A percentile compares a stretch with the other conserved stretches of the same genome.
Evolutionary conservation across 2,113 vertebrate species (phyloP).

Genomic region (Bujurquina vittata): DNA sequence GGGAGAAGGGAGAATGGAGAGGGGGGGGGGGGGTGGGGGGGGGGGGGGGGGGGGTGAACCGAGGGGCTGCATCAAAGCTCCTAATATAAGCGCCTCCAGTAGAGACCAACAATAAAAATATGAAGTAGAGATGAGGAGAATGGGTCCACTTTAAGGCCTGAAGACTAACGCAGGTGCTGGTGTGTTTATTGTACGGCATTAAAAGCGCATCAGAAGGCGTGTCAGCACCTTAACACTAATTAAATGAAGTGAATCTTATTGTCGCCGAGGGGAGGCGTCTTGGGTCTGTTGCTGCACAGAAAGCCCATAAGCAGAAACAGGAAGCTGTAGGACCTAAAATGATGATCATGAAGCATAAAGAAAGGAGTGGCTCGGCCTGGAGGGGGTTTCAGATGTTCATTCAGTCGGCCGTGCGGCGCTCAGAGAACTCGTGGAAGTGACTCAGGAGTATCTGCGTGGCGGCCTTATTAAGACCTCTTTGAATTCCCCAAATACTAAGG

Average conservation of each 20-base stretch:
- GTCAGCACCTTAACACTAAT: neutral
- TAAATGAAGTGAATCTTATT: neutral
- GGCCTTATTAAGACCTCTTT: neutral
- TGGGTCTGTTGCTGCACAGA: neutral
- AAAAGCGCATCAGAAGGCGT: neutral
- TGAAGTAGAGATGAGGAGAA: neutral
- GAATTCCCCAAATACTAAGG: neutral
- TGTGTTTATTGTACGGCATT: neutral
- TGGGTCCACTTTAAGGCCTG: too few species aligned
- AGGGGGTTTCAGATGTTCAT: neutral
- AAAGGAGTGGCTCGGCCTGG: neutral
- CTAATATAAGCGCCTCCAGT: neutral
- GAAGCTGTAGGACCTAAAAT: neutral
- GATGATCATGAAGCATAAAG: neutral
- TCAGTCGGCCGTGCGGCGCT: neutral
- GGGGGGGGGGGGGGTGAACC: fast-evolving
- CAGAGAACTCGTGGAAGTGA: neutral
- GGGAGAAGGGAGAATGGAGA: too few species aligned
- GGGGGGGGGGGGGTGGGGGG: too few species aligned
- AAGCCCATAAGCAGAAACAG: neutral
- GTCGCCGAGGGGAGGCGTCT: neutral
- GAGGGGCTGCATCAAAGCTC: neutral
- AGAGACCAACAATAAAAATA: neutral
- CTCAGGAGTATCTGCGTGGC: neutral
- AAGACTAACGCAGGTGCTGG: too few species aligned